phyloP scores from a whole-genome alignment of 2,797 vertebrate species.

The Amphiprion clarkii region DNA sequence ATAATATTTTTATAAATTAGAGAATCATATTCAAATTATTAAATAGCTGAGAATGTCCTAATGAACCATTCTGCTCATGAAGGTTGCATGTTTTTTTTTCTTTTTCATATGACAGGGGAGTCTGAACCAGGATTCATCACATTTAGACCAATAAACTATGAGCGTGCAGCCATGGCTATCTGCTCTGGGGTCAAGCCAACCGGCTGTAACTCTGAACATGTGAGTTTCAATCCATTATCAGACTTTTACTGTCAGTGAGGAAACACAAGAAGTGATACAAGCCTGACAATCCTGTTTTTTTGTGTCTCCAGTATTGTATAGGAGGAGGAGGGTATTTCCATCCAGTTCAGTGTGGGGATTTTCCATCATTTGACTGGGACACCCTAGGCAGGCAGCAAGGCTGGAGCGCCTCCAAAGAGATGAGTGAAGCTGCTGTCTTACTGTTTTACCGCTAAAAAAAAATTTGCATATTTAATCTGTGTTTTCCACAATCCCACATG shows the following conservation, averaged over 20 bases:
- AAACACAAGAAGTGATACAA: neutral
- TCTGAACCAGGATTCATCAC: conserved; percentile 49
- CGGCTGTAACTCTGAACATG: conserved; percentile 35
- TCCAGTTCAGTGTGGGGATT: conserved; percentile 20
- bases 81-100: neutral
- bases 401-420: conserved; percentile 45
- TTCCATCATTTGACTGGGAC: conserved; percentile 47
- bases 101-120: conserved; percentile 5
- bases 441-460: conserved; percentile 40
- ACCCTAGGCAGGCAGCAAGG: neutral
- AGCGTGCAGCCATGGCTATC: conserved; percentile 42
- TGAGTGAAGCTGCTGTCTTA: conserved; percentile 43
- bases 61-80: neutral
- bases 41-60: neutral
- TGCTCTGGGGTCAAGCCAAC: conserved; percentile 49
- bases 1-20: too few relatives aligned
- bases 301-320: conserved; percentile 46
- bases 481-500: neutral
- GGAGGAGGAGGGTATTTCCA: conserved; percentile 40
- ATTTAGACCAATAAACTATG: conserved; percentile 54
- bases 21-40: neutral
- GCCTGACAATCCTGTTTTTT: neutral
- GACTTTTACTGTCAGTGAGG: neutral
- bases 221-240: conserved; percentile 20
- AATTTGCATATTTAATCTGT: neutral